Conservation (phyloP, 2,113 vertebrate genomes). For the Telmatochromis sp. region DNA sequence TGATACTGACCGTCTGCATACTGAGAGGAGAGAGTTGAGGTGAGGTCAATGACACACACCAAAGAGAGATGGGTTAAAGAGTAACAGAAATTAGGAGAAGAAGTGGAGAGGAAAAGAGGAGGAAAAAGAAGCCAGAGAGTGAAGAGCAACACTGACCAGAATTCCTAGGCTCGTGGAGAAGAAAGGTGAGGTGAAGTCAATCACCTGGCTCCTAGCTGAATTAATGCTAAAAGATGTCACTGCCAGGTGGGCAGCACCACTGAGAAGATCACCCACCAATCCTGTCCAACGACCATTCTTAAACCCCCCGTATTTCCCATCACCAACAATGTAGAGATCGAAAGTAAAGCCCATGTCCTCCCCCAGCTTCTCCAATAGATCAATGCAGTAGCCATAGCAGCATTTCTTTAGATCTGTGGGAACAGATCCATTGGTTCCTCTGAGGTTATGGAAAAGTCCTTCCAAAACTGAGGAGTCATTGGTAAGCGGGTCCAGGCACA, state of each 20-base stretch:
- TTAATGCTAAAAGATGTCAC: conserved; percentile 97
- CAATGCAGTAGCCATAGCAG: conserved; percentile 93
- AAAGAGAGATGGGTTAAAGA: neutral
- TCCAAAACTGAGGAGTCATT: conserved; percentile 47
- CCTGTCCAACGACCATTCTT: conserved; percentile 86
- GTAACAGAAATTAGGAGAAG: neutral
- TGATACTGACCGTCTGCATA: conserved; percentile 22
- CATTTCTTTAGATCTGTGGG: conserved; percentile 73
- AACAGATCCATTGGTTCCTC: conserved; percentile 43
- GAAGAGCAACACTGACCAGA: conserved; percentile 57
- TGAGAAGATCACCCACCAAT: conserved; percentile 88
- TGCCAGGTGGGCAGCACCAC: conserved; percentile 85
- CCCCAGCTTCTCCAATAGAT: conserved; percentile 86
- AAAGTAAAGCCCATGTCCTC: conserved; percentile 89
- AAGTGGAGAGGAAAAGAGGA: neutral
- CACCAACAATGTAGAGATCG: conserved; percentile 91
- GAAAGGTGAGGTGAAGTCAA: conserved; percentile 96
- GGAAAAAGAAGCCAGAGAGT: neutral
- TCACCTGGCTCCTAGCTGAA: conserved; percentile 85
- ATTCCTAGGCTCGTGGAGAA: conserved; percentile 97
- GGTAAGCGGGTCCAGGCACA: conserved; percentile 84
- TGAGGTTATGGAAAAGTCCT: conserved; percentile 65
- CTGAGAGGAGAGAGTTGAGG: conserved; percentile 13
- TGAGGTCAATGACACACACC: conserved; percentile 31
- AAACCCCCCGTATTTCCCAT: conserved; percentile 87